A percentile compares a stretch with the other conserved stretches of the same genome.
Conservation (phyloP, 2,888 invertebrate genomes). For the Apocheima hispidaria region DNA sequence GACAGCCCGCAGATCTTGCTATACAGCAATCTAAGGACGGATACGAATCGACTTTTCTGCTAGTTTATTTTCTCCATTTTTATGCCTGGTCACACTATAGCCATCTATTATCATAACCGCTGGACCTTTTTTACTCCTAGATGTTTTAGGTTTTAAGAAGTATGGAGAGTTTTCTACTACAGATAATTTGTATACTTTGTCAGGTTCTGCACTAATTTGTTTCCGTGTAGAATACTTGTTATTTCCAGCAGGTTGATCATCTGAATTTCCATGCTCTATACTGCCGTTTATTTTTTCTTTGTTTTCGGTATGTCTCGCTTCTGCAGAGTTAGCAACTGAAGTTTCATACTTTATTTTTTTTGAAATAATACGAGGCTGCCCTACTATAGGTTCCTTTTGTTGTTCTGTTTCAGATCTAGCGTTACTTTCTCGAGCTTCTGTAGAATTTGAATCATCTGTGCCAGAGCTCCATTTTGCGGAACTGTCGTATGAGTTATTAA, state of each 20-base stretch:
- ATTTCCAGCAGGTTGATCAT: not conserved
- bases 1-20: not conserved
- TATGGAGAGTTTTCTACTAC: not conserved
- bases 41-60: slow-evolving; percentile 69
- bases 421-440: not conserved
- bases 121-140: slow-evolving; percentile 56
- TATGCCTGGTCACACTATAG: slow-evolving; percentile 77
- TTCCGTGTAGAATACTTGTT: not conserved
- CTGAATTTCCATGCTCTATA: not conserved
- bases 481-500: not conserved
- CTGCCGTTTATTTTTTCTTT: not conserved
- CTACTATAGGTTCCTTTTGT: not conserved
- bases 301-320: not conserved
- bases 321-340: not conserved
- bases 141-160: slow-evolving; percentile 40
- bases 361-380: not conserved
- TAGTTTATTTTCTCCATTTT: slow-evolving; percentile 74
- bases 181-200: slow-evolving; percentile 6
- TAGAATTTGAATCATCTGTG: not conserved
- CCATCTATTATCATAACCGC: slow-evolving; percentile 77
- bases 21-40: slow-evolving; percentile 49
- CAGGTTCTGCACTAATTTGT: not conserved
- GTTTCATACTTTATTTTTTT: not conserved
- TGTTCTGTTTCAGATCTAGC: not conserved
- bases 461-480: not conserved